Evolutionary conservation across 2,797 vertebrate genomes (phyloP), one percentile per base, ranked within the genome.

Genomic region (Apogon hyalosoma): DNA sequence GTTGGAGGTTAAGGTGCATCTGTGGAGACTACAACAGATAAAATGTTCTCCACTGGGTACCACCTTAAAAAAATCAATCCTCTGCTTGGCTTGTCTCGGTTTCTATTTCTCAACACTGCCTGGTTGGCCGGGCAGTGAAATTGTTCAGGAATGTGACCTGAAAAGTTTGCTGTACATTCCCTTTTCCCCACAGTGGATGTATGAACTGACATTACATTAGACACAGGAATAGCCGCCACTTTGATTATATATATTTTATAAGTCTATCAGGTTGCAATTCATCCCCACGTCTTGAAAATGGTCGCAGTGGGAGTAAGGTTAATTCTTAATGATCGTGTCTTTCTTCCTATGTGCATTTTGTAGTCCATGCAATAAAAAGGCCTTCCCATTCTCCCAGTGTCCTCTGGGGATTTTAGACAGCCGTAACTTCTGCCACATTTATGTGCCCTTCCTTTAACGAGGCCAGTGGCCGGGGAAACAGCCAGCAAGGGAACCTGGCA

Each of bases 371-470:
- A 69, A 72, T 73, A 69, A 81, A 64, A 57, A 60, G 11, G 43
- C 46, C 52, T 47, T 54, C 36, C 65, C 33, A 43, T 69, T 67
- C 59, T 71, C 46, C 33, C 24, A 36, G 38, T 15, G 63, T 64
- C 58, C 82, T 69, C 31, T 2, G 10, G 87, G 83, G 84, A 79
- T 77, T 80, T 64, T 18, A 45, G 19, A 63, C 67, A 38, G 63
- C 75, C 60, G 66, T 86, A 88, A 86, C 66, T 75, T 85, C 68
- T 69, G 47, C 72, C 61, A 69, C 75, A 60, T 88, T 90, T 85
- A 83, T 84, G 79, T 80, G 85, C 68, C 71, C 58, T 83, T 59
- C 68, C 65, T 79, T 76, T 82, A 88, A 89, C 74, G 84, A 86
- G 82, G 63, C 77, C 59, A 43, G 76, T 31, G 72, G 75, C 73